Conservation (phyloP, 2,113 vertebrate species). For the Sarotherodon lohbergeri region DNA sequence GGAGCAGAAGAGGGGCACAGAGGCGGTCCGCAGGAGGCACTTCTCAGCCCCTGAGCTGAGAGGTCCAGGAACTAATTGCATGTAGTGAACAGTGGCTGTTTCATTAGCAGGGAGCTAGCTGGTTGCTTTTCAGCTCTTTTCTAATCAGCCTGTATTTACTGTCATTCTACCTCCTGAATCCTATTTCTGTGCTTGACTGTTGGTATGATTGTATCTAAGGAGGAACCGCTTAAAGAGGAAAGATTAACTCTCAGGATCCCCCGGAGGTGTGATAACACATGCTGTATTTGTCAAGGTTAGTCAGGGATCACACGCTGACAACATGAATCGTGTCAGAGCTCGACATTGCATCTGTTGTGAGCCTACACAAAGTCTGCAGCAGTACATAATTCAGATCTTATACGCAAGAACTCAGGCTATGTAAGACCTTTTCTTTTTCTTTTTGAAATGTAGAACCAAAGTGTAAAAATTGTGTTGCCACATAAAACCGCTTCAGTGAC, state of each 20-base stretch:
- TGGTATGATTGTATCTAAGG: background rate
- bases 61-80: background rate
- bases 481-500: background rate
- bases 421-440: background rate
- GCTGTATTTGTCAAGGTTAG: background rate
- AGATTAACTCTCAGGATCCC: constrained; percentile 7
- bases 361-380: background rate
- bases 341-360: background rate
- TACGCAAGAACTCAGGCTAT: background rate
- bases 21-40: constrained; percentile 53
- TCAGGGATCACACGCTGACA: background rate
- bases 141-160: background rate
- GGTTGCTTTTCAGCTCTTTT: constrained; percentile 1
- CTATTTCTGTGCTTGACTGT: constrained; percentile 7
- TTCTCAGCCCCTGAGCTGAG: constrained; percentile 61
- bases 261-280: background rate
- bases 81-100: background rate
- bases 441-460: background rate
- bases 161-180: constrained; percentile 55
- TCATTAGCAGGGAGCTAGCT: background rate
- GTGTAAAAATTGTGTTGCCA: background rate
- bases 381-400: background rate
- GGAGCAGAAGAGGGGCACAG: background rate
- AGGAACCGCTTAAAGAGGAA: background rate
- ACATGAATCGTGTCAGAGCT: background rate